Base-by-base conservation (phyloP, 2,113 vertebrate genomes). In the Triplophysa siluroides region DNA sequence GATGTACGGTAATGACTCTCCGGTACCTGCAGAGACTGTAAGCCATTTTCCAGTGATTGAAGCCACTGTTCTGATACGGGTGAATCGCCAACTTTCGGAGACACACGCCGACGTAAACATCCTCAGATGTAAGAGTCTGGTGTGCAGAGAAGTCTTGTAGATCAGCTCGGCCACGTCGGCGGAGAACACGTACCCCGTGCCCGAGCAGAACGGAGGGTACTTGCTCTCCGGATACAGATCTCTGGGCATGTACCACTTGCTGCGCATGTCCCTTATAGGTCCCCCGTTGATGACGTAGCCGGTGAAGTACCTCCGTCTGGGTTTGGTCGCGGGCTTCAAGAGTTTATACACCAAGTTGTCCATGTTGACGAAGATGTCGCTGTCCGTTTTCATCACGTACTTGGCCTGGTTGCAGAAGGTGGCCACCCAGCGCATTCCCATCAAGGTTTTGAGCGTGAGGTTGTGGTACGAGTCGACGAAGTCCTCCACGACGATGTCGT, bases 21-120 rank as follows among this genome's bases (percentile, higher is more conserved):
- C 97, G 94, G 87, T 97, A 99, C 82, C 97, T 90, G 87, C 98
- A 99, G 88, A 99, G 95, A 85, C 97, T 98, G 84, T 99, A 99
- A 65, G 97, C 96, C 96, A 99, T 98, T 91, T 99, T 99, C 97
- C 98, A 98, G 91, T 99, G 97, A 92, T 99, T 99, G 86, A 99
- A 99, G 84, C 96, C 98, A 91, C 96, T 99, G 95, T 99, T 99
- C 92, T 99, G 98, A 90, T 97, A 99, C 65, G 98, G 98, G 86
- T 99, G 98, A 81, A 99, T 98, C 78, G 96, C 97, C 82, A 99
- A 89, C 88, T 99, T 99, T 56, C 96, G 93, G 86, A 99, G 94
- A 90, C 98, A 99, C 84, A 99, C 89, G 83, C 98, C 98, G 74
- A 99, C 98, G 0, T 99, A 99, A 12, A 99, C 98, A 0, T 99